Percentiles rank a stretch among this genome's conserved stretches.
Conservation (phyloP, 2,888 invertebrate species). For the Notodonta dromedarius region DNA sequence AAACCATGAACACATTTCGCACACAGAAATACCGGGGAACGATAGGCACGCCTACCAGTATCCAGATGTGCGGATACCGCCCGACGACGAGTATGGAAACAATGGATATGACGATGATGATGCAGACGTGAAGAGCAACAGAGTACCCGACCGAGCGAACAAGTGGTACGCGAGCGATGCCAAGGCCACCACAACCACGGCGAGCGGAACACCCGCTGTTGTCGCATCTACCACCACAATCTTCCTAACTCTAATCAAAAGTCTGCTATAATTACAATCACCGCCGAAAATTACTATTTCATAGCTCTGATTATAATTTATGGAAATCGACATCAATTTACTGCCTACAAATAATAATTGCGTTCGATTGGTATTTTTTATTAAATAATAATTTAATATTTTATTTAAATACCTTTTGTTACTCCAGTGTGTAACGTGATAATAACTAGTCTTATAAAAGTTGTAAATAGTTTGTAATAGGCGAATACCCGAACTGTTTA, state of each 20-base stretch:
- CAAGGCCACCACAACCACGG: slow-evolving; percentile 57
- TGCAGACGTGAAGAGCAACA: slow-evolving; percentile 68
- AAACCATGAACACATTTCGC: not conserved
- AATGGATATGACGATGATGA: slow-evolving; percentile 69
- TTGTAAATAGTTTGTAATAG: slow-evolving; percentile 73
- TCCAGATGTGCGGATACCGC: slow-evolving; percentile 66
- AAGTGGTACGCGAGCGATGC: slow-evolving; percentile 81
- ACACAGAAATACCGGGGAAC: slow-evolving; percentile 79
- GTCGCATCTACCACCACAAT: slow-evolving; percentile 45
- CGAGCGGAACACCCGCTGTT: slow-evolving; percentile 46
- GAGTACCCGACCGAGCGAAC: slow-evolving; percentile 78
- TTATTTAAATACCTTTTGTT: slow-evolving; percentile 22
- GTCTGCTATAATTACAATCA: slow-evolving; percentile 42
- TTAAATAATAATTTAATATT: not conserved
- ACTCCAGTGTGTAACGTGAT: slow-evolving; percentile 79
- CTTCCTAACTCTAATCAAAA: slow-evolving; percentile 48
- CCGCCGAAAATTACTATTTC: slow-evolving; percentile 16
- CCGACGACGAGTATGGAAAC: slow-evolving; percentile 75
- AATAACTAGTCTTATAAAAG: slow-evolving; percentile 77
- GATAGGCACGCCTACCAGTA: slow-evolving; percentile 76
- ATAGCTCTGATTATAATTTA: slow-evolving; percentile 31
- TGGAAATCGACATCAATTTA: slow-evolving; percentile 37
- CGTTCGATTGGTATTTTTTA: slow-evolving; percentile 13
- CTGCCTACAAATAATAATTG: slow-evolving; percentile 26
- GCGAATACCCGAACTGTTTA: slow-evolving; percentile 53